Conservation (phyloP, 2,113 vertebrate genomes). For the Crypturellus undulatus region DNA sequence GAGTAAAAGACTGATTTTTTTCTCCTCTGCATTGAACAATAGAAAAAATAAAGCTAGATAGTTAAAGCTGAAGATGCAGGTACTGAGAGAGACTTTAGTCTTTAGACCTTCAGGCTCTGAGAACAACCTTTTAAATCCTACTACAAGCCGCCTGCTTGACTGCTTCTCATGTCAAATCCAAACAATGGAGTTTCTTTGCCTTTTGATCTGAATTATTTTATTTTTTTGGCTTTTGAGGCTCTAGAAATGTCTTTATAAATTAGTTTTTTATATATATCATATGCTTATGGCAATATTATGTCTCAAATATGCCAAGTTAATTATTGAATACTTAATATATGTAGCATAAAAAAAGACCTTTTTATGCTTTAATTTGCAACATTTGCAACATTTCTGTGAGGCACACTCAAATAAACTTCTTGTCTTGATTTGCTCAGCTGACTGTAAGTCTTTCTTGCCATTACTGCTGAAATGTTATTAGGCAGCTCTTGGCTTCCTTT, state of each 20-base stretch:
- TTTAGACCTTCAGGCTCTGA: neutral
- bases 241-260: constrained; percentile 2
- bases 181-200: constrained; percentile 4
- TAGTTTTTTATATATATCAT: neutral
- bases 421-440: constrained; percentile 7
- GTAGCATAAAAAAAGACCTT: neutral
- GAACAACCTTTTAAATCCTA: constrained; percentile 1
- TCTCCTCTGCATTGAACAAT: neutral
- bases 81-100: neutral
- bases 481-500: neutral
- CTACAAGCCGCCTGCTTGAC: neutral
- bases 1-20: neutral
- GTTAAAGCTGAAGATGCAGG: neutral
- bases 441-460: neutral
- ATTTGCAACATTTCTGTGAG: constrained; percentile 36
- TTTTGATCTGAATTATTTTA: constrained; percentile 16
- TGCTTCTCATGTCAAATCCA: neutral
- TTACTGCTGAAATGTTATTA: neutral
- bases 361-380: constrained; percentile 22
- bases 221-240: neutral
- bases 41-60: neutral
- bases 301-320: constrained; percentile 27
- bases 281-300: neutral
- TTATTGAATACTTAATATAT: neutral
- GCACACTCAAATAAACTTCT: neutral